Percentiles rank a stretch among this genome's conserved stretches.
Conservation (phyloP, 2,888 invertebrate species). For the Macaria liturata region DNA sequence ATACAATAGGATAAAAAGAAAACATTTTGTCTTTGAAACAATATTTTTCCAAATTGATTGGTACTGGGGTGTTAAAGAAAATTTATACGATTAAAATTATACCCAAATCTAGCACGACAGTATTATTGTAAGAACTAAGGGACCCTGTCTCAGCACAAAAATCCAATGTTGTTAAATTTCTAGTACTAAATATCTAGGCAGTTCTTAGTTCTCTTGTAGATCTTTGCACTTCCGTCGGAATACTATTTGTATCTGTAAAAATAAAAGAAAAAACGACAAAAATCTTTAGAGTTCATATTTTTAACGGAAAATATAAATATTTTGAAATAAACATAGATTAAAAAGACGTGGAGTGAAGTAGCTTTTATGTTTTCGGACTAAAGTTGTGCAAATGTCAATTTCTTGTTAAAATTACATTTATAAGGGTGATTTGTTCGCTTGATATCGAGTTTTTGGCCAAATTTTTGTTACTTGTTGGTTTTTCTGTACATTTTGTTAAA, state of each 20-base stretch:
- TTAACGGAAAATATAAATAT: slow-evolving; percentile 4
- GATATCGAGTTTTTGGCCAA: neutral
- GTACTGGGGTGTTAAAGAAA: no score
- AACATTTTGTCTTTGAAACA: no score
- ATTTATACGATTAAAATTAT: no score
- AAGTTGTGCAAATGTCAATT: slow-evolving; percentile 65
- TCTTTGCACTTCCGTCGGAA: slow-evolving; percentile 34
- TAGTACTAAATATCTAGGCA: slow-evolving; percentile 35
- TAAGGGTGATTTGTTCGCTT: slow-evolving; percentile 16
- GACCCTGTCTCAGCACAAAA: slow-evolving; percentile 71
- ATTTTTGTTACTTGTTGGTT: no score
- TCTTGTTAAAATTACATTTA: slow-evolving; percentile 25
- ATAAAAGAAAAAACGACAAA: slow-evolving; percentile 27
- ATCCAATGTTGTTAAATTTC: slow-evolving; percentile 39
- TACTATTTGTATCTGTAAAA: slow-evolving; percentile 17
- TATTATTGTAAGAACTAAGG: slow-evolving; percentile 47
- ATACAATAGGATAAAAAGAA: no score
- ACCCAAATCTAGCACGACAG: slow-evolving; percentile 14
- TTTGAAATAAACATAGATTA: slow-evolving; percentile 2
- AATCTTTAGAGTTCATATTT: slow-evolving; percentile 11
- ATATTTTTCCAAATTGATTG: no score
- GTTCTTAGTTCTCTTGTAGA: slow-evolving; percentile 34
- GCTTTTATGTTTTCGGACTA: slow-evolving; percentile 2
- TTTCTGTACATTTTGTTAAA: no score
- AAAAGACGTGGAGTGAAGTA: slow-evolving; percentile 1